Conservation (phyloP, 1,140 invertebrate species). For the Cephus cinctus region DNA sequence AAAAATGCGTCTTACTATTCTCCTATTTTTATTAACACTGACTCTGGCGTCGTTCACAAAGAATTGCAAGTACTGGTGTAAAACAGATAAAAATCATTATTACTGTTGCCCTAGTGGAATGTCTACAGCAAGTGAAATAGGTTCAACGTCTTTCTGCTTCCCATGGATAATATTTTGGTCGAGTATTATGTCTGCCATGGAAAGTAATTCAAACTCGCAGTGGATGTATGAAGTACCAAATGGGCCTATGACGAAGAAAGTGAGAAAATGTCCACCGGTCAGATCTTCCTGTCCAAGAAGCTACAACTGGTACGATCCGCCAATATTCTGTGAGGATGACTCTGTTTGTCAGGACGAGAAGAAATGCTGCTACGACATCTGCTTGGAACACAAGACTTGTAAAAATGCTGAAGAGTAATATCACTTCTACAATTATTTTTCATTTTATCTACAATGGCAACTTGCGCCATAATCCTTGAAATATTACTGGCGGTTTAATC, state of each 20-base stretch:
- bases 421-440: too few relatives aligned
- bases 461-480: too few relatives aligned
- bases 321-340: conserved; percentile 22
- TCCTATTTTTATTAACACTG: too few relatives aligned
- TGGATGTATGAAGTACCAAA: too few relatives aligned
- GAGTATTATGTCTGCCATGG: neutral
- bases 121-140: neutral
- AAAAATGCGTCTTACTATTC: too few relatives aligned
- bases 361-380: conserved; percentile 39
- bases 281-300: conserved; percentile 24
- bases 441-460: neutral
- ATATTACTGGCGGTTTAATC: too few relatives aligned
- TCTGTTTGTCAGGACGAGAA: conserved; percentile 19
- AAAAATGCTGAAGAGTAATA: conserved; percentile 26
- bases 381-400: conserved; percentile 36
- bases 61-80: conserved; percentile 44
- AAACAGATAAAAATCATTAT: conserved; percentile 22
- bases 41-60: too few relatives aligned
- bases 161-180: conserved; percentile 11
- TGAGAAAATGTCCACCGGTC: conserved; percentile 26
- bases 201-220: too few relatives aligned
- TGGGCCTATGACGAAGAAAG: neutral
- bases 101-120: conserved; percentile 35
- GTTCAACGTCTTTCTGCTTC: conserved; percentile 7
- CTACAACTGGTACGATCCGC: conserved; percentile 25